A percentile compares a stretch with the other conserved stretches of the same genome.
These are phyloP conservation scores for Galaxias olidus DNA, from an alignment of 2,797 vertebrate genomes.

Conservation along the genomic window DNA sequence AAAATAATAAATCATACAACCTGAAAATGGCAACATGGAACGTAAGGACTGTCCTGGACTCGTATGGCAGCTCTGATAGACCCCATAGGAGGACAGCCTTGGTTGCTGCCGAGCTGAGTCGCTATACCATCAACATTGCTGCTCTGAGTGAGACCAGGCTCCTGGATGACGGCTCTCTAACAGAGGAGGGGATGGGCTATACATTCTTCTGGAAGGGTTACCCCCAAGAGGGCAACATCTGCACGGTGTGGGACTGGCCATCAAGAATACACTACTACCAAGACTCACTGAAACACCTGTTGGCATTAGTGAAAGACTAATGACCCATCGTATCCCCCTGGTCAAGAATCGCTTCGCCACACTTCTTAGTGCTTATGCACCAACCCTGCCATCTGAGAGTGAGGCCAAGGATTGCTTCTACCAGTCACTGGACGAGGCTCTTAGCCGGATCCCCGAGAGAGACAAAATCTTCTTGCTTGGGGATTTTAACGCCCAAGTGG, in stretches of 20 bases:
- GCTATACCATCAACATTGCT: conserved; percentile 6
- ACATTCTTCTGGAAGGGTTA: conserved; percentile 18
- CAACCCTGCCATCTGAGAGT: conserved; percentile 12
- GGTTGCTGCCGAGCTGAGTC: not conserved
- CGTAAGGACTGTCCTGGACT: conserved; percentile 15
- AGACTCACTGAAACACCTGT: conserved; percentile 7
- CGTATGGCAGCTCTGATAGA: not conserved
- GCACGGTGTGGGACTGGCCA: conserved; percentile 8
- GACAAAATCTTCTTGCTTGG: conserved; percentile 9
- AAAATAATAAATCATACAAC: conserved; percentile 2
- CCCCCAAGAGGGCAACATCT: not conserved
- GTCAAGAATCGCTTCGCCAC: not conserved
- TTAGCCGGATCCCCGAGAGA: conserved; percentile 6
- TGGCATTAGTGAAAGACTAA: not conserved
- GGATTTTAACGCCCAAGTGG: conserved; percentile 1
- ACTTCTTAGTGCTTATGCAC: conserved; percentile 19
- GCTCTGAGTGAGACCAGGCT: conserved; percentile 8
- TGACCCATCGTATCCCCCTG: not conserved
- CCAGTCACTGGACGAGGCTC: conserved; percentile 17
- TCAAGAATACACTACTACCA: conserved; percentile 9
- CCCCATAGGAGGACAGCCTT: conserved; percentile 1
- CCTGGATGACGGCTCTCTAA: not conserved
- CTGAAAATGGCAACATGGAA: conserved; percentile 22
- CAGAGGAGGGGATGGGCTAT: conserved; percentile 1
- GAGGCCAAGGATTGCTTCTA: conserved; percentile 21